These are phyloP conservation scores for Cirrhinus mrigala DNA, from an alignment of 2,797 vertebrate genomes.

Conservation along the genomic window DNA sequence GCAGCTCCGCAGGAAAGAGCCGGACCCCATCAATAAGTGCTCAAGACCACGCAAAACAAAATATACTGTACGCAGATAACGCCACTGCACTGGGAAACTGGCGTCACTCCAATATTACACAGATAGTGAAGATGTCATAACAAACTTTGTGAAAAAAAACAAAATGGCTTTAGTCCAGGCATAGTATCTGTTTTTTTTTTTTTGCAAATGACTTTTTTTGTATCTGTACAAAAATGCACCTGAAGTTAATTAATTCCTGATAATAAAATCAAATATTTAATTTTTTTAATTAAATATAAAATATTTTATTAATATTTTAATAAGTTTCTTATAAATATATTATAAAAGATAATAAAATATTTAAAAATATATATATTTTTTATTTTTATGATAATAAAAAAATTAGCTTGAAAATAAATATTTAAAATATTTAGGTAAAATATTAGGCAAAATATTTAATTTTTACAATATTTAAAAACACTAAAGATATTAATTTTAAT, in stretches of 20 bases:
- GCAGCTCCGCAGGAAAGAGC: constrained; percentile 61
- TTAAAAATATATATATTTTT: too few relatives aligned
- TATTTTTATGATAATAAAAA: not conserved
- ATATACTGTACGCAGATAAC: constrained; percentile 43
- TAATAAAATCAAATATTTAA: not conserved
- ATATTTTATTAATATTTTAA: too few relatives aligned
- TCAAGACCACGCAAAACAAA: constrained; percentile 62
- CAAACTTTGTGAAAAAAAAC: not conserved
- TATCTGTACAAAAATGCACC: not conserved
- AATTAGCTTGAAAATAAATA: not conserved
- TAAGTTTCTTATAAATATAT: too few relatives aligned
- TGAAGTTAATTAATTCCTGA: not conserved
- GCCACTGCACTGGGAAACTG: not conserved
- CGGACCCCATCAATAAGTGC: constrained; percentile 66
- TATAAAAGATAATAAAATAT: too few relatives aligned
- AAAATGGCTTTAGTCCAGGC: not conserved
- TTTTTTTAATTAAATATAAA: too few relatives aligned
- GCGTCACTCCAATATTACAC: not conserved
- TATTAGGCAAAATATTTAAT: not conserved
- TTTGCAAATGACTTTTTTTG: not conserved
- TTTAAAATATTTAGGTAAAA: not conserved
- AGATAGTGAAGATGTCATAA: not conserved
- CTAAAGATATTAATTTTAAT: too few relatives aligned
- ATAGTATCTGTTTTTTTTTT: not conserved
- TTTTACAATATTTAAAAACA: too few relatives aligned